phyloP scores from a whole-genome alignment of 2,113 vertebrate genomes.

The Platichthys stellatus region DNA sequence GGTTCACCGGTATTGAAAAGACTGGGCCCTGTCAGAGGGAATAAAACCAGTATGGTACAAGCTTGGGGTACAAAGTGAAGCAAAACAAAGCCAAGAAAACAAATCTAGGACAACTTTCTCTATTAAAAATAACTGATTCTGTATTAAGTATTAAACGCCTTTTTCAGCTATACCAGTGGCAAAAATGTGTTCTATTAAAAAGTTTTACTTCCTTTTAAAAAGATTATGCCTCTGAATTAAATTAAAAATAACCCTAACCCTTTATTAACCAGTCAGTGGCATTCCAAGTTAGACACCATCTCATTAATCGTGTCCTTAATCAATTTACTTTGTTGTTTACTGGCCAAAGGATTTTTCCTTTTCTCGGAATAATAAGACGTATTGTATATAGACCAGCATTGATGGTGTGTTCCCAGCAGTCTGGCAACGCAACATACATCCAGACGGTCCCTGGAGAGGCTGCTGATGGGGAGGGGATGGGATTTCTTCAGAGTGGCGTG shows the following conservation, averaged over 20 bases:
- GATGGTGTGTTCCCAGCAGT: conserved; percentile 20
- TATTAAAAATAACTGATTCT: background rate
- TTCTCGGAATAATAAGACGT: conserved; percentile 28
- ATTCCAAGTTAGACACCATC: conserved; percentile 1
- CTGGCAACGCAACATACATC: conserved; percentile 27
- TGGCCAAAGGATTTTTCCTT: background rate
- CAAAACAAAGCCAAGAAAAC: background rate
- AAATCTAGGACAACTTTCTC: background rate
- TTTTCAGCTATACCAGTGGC: too few relatives aligned
- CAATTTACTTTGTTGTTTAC: background rate
- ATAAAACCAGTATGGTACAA: background rate
- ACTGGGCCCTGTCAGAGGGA: too few relatives aligned
- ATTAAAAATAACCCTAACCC: background rate
- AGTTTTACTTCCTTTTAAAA: background rate
- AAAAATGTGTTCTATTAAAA: background rate
- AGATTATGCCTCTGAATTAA: background rate
- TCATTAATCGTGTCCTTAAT: conserved; percentile 9
- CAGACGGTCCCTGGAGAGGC: conserved; percentile 31
- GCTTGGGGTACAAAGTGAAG: background rate
- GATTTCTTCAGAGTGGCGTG: conserved; percentile 25
- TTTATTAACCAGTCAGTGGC: background rate
- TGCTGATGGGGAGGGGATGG: conserved; percentile 30
- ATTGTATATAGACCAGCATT: conserved; percentile 10
- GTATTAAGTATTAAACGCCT: background rate
- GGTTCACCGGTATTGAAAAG: too few relatives aligned